Base-by-base conservation (phyloP, 2,888 invertebrate species). In the Hofmannophila pseudospretella region DNA sequence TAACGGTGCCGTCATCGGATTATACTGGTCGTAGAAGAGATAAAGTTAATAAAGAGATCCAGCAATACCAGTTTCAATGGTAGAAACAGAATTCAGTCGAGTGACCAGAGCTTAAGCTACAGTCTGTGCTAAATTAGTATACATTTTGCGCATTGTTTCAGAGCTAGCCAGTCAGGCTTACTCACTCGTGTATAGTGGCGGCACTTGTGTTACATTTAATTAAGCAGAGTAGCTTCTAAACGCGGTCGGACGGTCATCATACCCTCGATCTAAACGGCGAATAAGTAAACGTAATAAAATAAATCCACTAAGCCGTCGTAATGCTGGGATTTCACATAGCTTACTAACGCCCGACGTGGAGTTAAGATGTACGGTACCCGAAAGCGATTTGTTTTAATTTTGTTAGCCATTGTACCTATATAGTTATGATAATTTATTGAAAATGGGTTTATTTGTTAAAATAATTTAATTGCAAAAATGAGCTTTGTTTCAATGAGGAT, bases 251-350 rank as follows among this genome's bases (percentile, higher is more conserved):
- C 59, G 59, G 64, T 59, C 71, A 67, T 74, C 71, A 66, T 61
- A 59, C 55, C 49, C 61, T 45, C 51, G 54, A 63, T 62, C 61
- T 61, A 54, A 59, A 60, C 61, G 54, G 60, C 66, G 73, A 71
- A 73, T 75, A 69, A 74, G 71, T 69, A 69, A 75, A 76, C 56
- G 73, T 72, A 77, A 79, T 79, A 75, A 78, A 78, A 77, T 75
- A 75, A 74, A 78, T 76, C 79, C 70, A 59, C 59, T 68, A 69
- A 75, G 67, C 71, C 64, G 43, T 49, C 47, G 58, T 70, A 69
- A 75, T 65, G 58, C 67, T 54, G 42, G 67, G 75, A 61, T 69
- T 75, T 77, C 66, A 61, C 67, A 55, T 51, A 62, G 75, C 74
- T 79, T 70, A 73, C 62, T 62, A 58, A 55, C 60, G 70, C 64